Conservation (phyloP, 2,888 invertebrate species). For the Nomada fucata region DNA sequence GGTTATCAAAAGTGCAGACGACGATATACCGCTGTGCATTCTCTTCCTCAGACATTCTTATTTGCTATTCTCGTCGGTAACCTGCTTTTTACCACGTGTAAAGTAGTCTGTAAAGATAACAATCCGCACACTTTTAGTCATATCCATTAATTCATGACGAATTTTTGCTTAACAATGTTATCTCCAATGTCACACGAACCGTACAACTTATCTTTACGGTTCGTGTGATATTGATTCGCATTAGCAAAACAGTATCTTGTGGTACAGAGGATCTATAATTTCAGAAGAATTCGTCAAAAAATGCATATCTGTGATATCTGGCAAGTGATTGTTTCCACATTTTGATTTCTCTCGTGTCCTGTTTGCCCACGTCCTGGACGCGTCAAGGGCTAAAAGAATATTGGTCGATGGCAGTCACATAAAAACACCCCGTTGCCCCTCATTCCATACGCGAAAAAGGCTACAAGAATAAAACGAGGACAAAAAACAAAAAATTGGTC, state of each 20-base stretch:
- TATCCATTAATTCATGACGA: too few relatives aligned
- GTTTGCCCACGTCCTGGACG: conserved; percentile 60
- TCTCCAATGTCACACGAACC: too few relatives aligned
- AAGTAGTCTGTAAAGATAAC: too few relatives aligned
- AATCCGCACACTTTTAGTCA: too few relatives aligned
- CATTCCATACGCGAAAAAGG: neutral
- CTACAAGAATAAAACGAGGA: neutral
- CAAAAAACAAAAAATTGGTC: conserved; percentile 1
- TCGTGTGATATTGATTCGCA: too few relatives aligned
- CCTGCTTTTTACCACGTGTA: neutral
- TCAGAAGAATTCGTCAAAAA: conserved; percentile 1
- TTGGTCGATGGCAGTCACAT: conserved; percentile 67
- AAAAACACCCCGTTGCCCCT: conserved; percentile 50
- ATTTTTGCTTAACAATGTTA: too few relatives aligned
- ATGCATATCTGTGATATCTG: neutral
- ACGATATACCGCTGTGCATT: too few relatives aligned
- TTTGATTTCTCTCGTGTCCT: conserved; percentile 49
- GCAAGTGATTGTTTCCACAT: conserved; percentile 16
- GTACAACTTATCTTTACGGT: too few relatives aligned
- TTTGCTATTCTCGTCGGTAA: conserved; percentile 54
- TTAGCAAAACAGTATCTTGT: too few relatives aligned
- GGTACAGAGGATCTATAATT: neutral
- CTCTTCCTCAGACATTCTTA: conserved; percentile 20
- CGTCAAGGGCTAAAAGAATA: conserved; percentile 70
- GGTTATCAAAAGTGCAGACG: too few relatives aligned